phyloP scores from a whole-genome alignment of 37 sponge, comb jelly and placozoan species.

The Tethya wilhelma region DNA sequence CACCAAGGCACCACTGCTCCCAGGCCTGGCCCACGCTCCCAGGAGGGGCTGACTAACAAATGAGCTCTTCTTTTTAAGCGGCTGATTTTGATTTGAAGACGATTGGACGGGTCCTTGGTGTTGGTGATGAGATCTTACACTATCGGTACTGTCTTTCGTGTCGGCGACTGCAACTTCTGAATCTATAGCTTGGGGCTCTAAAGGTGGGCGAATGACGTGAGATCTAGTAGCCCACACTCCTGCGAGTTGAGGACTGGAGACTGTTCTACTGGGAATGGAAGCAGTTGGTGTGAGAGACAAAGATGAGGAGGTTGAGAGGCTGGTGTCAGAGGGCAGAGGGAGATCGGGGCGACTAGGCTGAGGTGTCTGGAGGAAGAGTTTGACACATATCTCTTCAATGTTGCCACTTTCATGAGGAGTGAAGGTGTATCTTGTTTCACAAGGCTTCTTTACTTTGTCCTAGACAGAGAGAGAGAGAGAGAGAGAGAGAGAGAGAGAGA shows the following conservation, averaged over 20 bases:
- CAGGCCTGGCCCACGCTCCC: conserved; percentile 58
- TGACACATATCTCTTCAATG: conserved; percentile 31
- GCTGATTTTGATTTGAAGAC: not conserved
- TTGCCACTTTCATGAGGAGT: conserved; percentile 10
- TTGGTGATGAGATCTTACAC: no score
- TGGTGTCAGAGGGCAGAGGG: not conserved
- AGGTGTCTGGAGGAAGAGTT: not conserved
- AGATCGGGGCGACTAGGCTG: not conserved
- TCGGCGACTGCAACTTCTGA: no score
- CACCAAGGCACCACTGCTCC: conserved; percentile 32
- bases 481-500: not conserved
- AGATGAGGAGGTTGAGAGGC: not conserved
- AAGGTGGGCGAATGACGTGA: not conserved
- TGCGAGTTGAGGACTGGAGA: not conserved
- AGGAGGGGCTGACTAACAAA: not conserved
- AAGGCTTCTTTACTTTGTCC: conserved; percentile 59
- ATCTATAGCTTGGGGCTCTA: no score
- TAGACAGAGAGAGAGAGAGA: conserved; percentile 2
- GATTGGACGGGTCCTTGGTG: no score
- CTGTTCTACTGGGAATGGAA: not conserved
- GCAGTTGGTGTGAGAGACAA: not conserved
- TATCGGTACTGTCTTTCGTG: no score
- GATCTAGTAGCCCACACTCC: conserved; percentile 13
- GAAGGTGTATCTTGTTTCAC: conserved; percentile 45
- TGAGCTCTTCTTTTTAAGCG: not conserved